Percentiles rank a stretch among this genome's conserved stretches.
Conservation (phyloP, 2,888 invertebrate genomes). For the Drosophila parthenogenetica region DNA sequence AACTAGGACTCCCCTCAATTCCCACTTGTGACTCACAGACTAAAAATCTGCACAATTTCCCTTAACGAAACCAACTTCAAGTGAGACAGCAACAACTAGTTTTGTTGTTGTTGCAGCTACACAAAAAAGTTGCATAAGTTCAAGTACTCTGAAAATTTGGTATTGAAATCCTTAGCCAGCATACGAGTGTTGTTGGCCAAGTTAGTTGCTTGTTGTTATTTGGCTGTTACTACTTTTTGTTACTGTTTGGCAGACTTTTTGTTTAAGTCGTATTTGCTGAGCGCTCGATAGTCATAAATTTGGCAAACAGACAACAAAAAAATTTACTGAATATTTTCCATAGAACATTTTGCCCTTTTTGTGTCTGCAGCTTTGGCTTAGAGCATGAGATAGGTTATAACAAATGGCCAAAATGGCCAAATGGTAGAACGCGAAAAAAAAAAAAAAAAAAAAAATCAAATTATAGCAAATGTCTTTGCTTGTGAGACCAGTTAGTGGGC, state of each 20-base stretch:
- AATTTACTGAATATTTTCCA: conserved; percentile 48
- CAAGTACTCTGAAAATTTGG: conserved; percentile 38
- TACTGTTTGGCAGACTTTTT: conserved; percentile 13
- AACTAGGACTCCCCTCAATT: neutral
- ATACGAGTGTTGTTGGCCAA: conserved; percentile 37
- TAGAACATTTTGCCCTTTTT: conserved; percentile 10
- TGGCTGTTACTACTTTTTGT: conserved; percentile 10
- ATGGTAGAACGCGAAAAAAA: conserved; percentile 55
- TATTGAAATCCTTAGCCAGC: conserved; percentile 28
- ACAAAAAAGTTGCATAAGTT: conserved; percentile 61
- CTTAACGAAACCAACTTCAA: conserved; percentile 37
- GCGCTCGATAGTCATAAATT: conserved; percentile 67
- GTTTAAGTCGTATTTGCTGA: conserved; percentile 52
- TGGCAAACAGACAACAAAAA: conserved; percentile 44
- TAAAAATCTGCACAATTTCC: conserved; percentile 61
- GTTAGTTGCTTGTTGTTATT: conserved; percentile 18
- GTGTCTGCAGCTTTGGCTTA: conserved; percentile 4
- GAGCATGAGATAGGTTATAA: conserved; percentile 39
- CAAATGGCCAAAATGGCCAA: conserved; percentile 35
- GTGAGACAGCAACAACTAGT: conserved; percentile 21
- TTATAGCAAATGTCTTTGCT: conserved; percentile 53
- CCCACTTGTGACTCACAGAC: conserved; percentile 53
- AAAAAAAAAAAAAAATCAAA: conserved; percentile 55
- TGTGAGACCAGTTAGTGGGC: conserved; percentile 16
- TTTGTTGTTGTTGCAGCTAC: conserved; percentile 3